A percentile compares a stretch with the other conserved stretches of the same genome.
Evolutionary conservation across 2,113 vertebrate genomes (phyloP).

Genomic region (Mastomys coucha): DNA sequence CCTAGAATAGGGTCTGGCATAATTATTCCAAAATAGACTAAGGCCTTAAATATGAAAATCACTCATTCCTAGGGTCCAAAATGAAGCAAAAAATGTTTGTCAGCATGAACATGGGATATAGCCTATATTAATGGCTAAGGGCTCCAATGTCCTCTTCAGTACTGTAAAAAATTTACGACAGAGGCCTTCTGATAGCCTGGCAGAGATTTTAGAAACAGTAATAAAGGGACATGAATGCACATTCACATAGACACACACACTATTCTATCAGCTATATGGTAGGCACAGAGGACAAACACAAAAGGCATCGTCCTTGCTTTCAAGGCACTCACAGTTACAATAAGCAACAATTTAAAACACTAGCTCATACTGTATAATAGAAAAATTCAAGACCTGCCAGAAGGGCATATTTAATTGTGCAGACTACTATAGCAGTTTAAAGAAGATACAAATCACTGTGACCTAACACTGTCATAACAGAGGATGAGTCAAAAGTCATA

Average conservation of each 20-base stretch:
- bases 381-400: slow-evolving; percentile 25
- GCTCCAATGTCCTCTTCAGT: neutral
- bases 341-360: slow-evolving; percentile 8
- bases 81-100: neutral
- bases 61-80: slow-evolving; percentile 4
- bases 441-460: neutral
- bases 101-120: neutral
- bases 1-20: neutral
- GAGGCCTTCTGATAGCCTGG: neutral
- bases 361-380: neutral
- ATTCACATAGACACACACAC: neutral
- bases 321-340: neutral
- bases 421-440: neutral
- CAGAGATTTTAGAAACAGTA: slow-evolving; percentile 23
- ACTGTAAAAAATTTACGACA: neutral
- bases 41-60: neutral
- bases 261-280: neutral
- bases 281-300: neutral
- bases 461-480: neutral
- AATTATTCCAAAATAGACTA: slow-evolving; percentile 25
- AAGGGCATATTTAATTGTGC: slow-evolving; percentile 20
- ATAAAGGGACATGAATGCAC: neutral
- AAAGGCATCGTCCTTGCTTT: neutral
- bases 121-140: neutral
- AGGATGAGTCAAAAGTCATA: neutral